Percentiles rank a stretch among this genome's conserved stretches.
Evolutionary conservation across 2,888 invertebrate species (phyloP).

Genomic region (Amphipoea lucens): DNA sequence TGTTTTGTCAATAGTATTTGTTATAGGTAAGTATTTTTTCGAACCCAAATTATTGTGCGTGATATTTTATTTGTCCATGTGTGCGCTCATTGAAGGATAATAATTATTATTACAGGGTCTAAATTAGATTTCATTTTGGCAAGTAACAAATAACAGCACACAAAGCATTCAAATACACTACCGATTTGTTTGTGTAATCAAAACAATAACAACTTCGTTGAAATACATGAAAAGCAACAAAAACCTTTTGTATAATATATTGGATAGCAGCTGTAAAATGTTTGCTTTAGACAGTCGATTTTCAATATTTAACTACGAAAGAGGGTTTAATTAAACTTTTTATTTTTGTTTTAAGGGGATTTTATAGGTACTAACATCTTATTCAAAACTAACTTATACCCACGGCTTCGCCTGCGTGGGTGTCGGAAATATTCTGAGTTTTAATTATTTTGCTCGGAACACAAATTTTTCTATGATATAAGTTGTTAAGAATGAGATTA

Average conservation of each 20-base stretch:
- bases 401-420: no score
- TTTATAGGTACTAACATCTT: neutral
- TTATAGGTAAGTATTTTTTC: neutral
- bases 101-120: neutral
- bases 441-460: no score
- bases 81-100: neutral
- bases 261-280: neutral
- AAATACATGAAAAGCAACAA: neutral
- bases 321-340: neutral
- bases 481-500: no score
- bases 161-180: neutral
- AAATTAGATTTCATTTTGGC: slow-evolving; percentile 13
- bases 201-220: neutral
- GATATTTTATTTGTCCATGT: neutral
- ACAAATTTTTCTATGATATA: no score
- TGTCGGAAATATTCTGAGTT: no score
- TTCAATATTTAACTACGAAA: neutral
- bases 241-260: no score
- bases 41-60: neutral
- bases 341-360: neutral
- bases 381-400: neutral
- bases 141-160: neutral
- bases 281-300: neutral
- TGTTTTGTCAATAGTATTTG: neutral
- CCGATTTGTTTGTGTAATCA: neutral